These are phyloP conservation scores for Galerucella calmariensis DNA, from an alignment of 2,888 invertebrate species.

Conservation along the genomic window DNA sequence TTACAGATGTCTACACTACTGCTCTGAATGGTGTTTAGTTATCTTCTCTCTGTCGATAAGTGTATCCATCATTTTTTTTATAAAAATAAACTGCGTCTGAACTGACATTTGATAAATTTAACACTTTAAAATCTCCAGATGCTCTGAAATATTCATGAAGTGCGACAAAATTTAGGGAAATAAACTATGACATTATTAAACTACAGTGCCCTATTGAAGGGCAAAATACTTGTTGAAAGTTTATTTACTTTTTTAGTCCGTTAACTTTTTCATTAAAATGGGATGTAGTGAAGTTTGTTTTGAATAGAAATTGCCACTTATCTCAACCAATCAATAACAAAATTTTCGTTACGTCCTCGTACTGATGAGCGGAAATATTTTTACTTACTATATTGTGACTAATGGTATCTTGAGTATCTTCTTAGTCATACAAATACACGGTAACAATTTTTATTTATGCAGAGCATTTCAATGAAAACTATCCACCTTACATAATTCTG, in stretches of 20 bases:
- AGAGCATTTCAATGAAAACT: neutral
- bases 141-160: conserved; percentile 5
- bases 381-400: neutral
- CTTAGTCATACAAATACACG: conserved; percentile 3
- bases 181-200: neutral
- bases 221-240: neutral
- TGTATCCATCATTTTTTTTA: neutral
- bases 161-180: neutral
- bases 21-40: neutral
- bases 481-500: too few relatives aligned
- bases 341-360: neutral
- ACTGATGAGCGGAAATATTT: neutral
- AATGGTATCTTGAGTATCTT: neutral
- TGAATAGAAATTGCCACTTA: neutral
- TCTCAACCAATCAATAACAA: neutral
- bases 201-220: neutral
- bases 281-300: neutral
- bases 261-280: neutral
- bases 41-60: neutral
- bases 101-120: conserved; percentile 7
- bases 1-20: neutral
- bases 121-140: conserved; percentile 7
- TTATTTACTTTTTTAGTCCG: neutral
- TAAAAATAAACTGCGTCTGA: neutral
- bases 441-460: neutral